Conservation (phyloP, 2,888 invertebrate genomes). For the Ctena decussata region DNA sequence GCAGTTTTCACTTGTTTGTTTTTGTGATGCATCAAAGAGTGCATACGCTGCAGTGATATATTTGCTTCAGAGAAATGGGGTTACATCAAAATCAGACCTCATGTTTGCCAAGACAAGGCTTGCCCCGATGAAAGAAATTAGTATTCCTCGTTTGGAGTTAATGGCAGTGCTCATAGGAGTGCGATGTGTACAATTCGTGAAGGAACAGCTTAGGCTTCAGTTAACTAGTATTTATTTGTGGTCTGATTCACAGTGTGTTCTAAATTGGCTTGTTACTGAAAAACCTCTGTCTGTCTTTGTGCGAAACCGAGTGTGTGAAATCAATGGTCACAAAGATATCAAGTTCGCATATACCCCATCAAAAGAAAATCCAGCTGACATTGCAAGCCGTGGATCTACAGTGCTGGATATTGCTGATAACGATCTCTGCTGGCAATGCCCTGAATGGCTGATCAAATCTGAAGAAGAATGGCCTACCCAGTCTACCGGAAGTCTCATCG, state of each 20-base stretch:
- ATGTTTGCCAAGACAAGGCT: slow-evolving; percentile 40
- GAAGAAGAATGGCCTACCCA: neutral
- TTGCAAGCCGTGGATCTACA: neutral
- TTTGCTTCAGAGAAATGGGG: slow-evolving; percentile 12
- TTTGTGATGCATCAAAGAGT: slow-evolving; percentile 12
- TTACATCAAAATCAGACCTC: neutral
- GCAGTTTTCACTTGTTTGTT: neutral
- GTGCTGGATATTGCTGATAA: neutral
- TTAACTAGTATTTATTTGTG: neutral
- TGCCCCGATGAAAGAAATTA: slow-evolving; percentile 33
- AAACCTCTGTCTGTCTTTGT: neutral
- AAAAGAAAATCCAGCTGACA: slow-evolving; percentile 4
- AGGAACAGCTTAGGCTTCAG: neutral
- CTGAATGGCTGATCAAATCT: neutral
- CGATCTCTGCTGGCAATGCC: neutral
- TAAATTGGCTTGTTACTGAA: neutral
- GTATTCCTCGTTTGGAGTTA: slow-evolving; percentile 44
- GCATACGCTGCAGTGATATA: slow-evolving; percentile 20
- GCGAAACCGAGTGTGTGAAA: neutral
- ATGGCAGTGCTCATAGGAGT: slow-evolving; percentile 13
- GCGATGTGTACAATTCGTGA: slow-evolving; percentile 1
- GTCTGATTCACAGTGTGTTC: slow-evolving; percentile 5
- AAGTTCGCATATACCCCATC: neutral
- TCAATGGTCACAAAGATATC: neutral
- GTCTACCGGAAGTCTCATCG: neutral